Base-by-base conservation (phyloP, 2,113 vertebrate species). In the Heterotilapia buettikoferi region DNA sequence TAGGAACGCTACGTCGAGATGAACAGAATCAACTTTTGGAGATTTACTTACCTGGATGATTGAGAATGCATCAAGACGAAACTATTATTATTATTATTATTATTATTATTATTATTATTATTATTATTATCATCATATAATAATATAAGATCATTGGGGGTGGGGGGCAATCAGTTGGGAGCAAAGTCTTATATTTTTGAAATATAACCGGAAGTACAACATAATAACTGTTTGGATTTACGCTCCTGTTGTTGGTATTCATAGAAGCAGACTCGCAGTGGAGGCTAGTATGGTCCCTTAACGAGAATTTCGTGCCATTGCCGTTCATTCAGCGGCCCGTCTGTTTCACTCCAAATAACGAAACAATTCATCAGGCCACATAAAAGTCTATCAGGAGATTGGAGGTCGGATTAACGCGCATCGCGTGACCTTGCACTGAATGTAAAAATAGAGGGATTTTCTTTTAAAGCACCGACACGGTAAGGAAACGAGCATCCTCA, bases 361-460 rank as follows among this genome's bases (percentile, higher is more conserved):
- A 24, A 81, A 7, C 29, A 11, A 47, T 50, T 36, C 1, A 82
- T 50, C 38, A 9, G 24, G 6, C 47, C 45, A n/a, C 4, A 68
- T 16, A 54, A 26, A 83, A 76, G n/a, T 2, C 2, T 26, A 71
- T 61, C 31, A 26, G 33, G 61, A 66, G 19, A 66, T 66, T 31
- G 33, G 7, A 13, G n/a, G 14, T 52, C 24, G 82, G 81, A 52
- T 12, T 31, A 85, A 53, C 68, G 36, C 66, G 7, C 29, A 24
- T 53, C 61, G 83, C 54, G 33, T 93, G 96, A 96, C 94, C 95
- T 94, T 94, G 93, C 81, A 79, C 45, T 94, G 96, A 95, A 94
- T 92, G 94, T 95, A 92, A 94, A 82, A 87, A 80, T 59, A 91
- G 84, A 87, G 73, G 85, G 87, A 92, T 91, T 90, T 92, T 89